Base-by-base conservation (phyloP, 2,888 invertebrate genomes). In the Cantharis rufa region DNA sequence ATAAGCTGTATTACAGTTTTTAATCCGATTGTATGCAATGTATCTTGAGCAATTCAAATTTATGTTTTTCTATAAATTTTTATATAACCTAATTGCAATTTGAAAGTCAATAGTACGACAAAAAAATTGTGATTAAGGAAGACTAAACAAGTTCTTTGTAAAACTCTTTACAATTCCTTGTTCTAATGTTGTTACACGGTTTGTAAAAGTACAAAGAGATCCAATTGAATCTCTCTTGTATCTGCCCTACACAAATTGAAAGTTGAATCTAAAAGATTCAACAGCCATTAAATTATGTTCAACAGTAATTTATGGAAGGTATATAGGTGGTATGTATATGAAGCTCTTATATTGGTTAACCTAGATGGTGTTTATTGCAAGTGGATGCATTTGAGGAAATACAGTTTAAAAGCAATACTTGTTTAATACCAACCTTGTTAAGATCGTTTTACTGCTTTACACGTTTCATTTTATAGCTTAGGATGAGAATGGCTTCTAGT, bases 371-470 rank as follows among this genome's bases (percentile, higher is more conserved):
- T 70, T 74, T 74, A 74, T 64, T 63, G 64, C 70, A 9, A 64
- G 32, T 70, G 48, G 48, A n/a, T 48, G 69, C 72, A 27, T 62
- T 62, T 66, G 68, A 70, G 71, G 68, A 73, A 73, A 71, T 74
- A 62, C 62, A 62, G 62, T 77, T 69, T 64, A 28, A 70, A 71
- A 71, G 70, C 66, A 64, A 68, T 73, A 74, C 73, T 73, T 77
- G 76, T 70, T 72, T 73, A 73, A 70, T 73, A 66, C 32, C 24
- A 77, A 70, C 76, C 70, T 68, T 73, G 76, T 73, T 77, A 77
- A 73, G 70, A 77, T 70, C 69, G 76, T 16, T 77, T 77, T 77
- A 73, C 64, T 72, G 68, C 75, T 27, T 71, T 68, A 69, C 71
- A 66, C 62, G 73, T 72, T 77, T 64, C 68, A 28, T 73, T 77